Percentiles rank a stretch among this genome's conserved stretches.
Evolutionary conservation across 30 jellyfish, hydroid and myxozoan genomes (phyloP).

Genomic region (Aurelia aurita complex sp. Pacific): DNA sequence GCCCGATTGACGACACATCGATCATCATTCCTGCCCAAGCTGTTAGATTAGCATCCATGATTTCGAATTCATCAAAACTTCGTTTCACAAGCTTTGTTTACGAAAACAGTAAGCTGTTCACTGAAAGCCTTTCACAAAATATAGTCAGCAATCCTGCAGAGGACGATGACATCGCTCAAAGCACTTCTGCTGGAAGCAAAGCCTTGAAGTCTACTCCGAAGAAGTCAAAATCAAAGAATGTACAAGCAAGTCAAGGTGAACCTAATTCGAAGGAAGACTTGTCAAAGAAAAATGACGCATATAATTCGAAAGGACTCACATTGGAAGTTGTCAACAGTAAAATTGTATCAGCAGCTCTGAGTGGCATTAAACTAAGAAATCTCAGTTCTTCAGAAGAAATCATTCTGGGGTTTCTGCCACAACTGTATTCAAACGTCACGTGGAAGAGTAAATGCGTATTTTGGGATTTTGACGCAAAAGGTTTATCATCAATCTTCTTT

Average conservation of each 20-base stretch:
- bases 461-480: slow-evolving; percentile 29
- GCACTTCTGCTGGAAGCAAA: too few species aligned
- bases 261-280: too few species aligned
- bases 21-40: slow-evolving; percentile 1
- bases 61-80: not conserved
- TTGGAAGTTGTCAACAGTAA: too few species aligned
- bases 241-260: too few species aligned
- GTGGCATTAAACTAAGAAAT: not conserved
- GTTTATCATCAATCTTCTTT: not conserved
- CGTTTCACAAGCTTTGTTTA: slow-evolving; percentile 29
- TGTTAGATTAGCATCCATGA: slow-evolving; percentile 3
- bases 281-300: too few species aligned
- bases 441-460: slow-evolving; percentile 2
- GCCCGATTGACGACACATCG: not conserved
- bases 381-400: slow-evolving; percentile 15
- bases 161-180: too few species aligned
- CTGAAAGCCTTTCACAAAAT: not conserved
- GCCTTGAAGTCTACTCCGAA: not conserved
- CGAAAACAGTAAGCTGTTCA: slow-evolving; percentile 6
- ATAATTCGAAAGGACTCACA: too few species aligned
- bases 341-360: too few species aligned
- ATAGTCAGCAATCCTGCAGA: too few species aligned
- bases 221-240: not conserved
- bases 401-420: not conserved
- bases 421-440: not conserved